phyloP scores from a whole-genome alignment of 2,113 vertebrate species.

The Pardalotus punctatus region DNA sequence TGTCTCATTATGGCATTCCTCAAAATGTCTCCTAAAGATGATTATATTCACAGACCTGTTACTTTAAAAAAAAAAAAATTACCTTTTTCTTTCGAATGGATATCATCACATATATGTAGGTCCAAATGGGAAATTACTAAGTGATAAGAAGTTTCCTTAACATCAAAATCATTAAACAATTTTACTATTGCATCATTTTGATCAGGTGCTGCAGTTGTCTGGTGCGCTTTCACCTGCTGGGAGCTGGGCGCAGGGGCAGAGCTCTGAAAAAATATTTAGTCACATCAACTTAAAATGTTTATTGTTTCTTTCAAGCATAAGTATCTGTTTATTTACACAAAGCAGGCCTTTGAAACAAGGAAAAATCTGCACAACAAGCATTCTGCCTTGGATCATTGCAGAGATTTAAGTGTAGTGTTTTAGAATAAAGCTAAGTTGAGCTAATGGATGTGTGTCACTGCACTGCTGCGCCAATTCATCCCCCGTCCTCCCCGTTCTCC shows the following conservation, averaged over 20 bases:
- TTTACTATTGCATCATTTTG: constrained; percentile 87
- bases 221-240: constrained; percentile 85
- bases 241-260: constrained; percentile 74
- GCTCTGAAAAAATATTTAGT: constrained; percentile 76
- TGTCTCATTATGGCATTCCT: neutral
- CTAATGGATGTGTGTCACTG: neutral
- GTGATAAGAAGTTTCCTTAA: constrained; percentile 96
- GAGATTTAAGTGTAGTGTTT: neutral
- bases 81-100: constrained; percentile 93
- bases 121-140: constrained; percentile 95
- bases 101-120: constrained; percentile 97
- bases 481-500: neutral
- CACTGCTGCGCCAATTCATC: neutral
- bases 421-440: neutral
- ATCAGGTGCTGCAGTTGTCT: constrained; percentile 80
- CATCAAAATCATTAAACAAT: constrained; percentile 88
- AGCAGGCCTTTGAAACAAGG: neutral
- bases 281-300: neutral
- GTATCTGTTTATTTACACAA: neutral
- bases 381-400: neutral
- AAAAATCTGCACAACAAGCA: neutral
- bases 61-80: neutral
- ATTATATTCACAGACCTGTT: neutral
- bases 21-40: neutral
- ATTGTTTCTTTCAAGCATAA: neutral